Base-by-base conservation (phyloP, 2,797 vertebrate genomes). In the Siniperca undulata region DNA sequence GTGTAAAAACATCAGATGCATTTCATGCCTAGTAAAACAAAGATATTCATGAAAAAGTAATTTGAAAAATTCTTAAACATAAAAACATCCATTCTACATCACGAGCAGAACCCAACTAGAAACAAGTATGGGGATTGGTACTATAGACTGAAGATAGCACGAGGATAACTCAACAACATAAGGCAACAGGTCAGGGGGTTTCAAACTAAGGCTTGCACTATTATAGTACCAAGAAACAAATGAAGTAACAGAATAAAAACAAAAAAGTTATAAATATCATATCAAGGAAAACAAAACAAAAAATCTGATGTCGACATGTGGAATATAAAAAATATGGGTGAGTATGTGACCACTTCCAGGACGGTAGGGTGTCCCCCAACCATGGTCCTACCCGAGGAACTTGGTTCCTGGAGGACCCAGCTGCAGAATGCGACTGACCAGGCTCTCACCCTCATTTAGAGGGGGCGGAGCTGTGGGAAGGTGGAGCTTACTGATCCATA, bases 351-450 rank as follows among this genome's bases (percentile, higher is more conserved):
- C 94, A 94, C 89, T 95, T 96, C 95, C 94, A 96, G 95, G 95
- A 93, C 96, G 95, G 59, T 89, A 94, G 78, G 94, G 74, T 94
- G 92, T 79, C 95, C 95, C 77, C 69, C 65, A 82, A 82, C 86
- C 84, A 96, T 95, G 91, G 96, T 97, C 98, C 97, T 99, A 99
- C 98, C 98, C 98, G 96, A 99, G 98, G 96, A 99, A 99, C 97
- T 98, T 99, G 96, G 98, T 99, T 95, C 98, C 98, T 96, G 98
- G 98, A 96, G 98, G 98, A 97, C 98, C 98, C 96, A 99, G 97
- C 96, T 99, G 98, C 95, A 99, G 97, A 95, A 99, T 99, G 95
- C 98, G 97, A 97, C 98, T 99, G 97, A 99, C 98, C 97, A 99
- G 96, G 94, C 98, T 99, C 97, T 99, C 98, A 93, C 98, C 98